These are phyloP conservation scores for Drosophila nigritarsus DNA, from an alignment of 2,888 invertebrate genomes.

Conservation along the genomic window DNA sequence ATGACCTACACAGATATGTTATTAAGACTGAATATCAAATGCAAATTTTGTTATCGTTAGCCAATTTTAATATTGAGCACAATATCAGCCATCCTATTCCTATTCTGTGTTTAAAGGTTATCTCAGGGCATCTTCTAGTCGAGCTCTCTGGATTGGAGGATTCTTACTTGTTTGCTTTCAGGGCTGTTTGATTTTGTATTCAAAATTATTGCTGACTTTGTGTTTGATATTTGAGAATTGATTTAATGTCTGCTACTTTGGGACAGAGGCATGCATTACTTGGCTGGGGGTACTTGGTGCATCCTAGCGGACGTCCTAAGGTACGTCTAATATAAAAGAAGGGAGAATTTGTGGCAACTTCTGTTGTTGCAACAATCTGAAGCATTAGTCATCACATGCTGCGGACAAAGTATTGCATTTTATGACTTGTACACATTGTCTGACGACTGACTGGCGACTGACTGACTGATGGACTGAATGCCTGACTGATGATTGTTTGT, in stretches of 20 bases:
- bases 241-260: slow-evolving; percentile 31
- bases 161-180: background rate
- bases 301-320: background rate
- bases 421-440: slow-evolving; percentile 61
- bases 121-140: background rate
- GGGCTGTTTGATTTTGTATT: slow-evolving; percentile 31
- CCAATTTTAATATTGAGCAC: background rate
- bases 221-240: slow-evolving; percentile 34
- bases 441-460: slow-evolving; percentile 11
- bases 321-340: slow-evolving; percentile 1
- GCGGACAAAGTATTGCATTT: slow-evolving; percentile 47
- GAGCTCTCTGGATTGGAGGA: background rate
- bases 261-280: slow-evolving; percentile 27
- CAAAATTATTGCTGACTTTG: slow-evolving; percentile 55
- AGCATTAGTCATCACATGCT: slow-evolving; percentile 47
- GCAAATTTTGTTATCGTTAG: background rate
- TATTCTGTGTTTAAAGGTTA: background rate
- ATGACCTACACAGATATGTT: background rate
- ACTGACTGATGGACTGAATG: slow-evolving; percentile 1
- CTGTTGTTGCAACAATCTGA: slow-evolving; percentile 26
- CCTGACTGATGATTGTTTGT: slow-evolving; percentile 69
- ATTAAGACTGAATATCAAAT: too few species aligned
- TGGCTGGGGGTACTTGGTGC: background rate
- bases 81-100: background rate
- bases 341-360: slow-evolving; percentile 22